Base-by-base conservation (phyloP, 2,888 invertebrate genomes). In the Apantesis nais region DNA sequence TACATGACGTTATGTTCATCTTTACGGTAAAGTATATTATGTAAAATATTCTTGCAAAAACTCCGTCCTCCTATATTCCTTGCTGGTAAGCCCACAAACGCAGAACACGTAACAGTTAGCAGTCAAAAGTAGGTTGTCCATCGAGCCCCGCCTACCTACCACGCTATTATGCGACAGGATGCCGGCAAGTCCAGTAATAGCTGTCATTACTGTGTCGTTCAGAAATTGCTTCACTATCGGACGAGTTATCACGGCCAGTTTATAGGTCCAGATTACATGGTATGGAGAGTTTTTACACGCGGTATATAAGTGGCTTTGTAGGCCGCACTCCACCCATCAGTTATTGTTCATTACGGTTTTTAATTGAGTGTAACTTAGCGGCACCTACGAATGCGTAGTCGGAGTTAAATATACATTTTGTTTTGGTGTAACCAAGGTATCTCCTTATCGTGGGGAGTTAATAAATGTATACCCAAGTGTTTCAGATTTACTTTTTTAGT, bases 191-290 rank as follows among this genome's bases (percentile, higher is more conserved):
- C 86, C 82, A 82, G 85, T 94, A 95, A 95, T 95, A 93, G 93
- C 89, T 95, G 93, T 95, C 94, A 95, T 95, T 95, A 95, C 87
- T 86, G 89, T 90, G 93, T 92, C 93, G 93, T 90, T 89, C 92
- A 91, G 93, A 94, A 95, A 95, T 95, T 94, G 93, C 93, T 92
- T 89, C 85, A 91, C 93, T 94, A 94, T 94, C 94, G 92, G 90
- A 90, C 83, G 91, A 92, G 90, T 89, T 93, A 95, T 94, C 94
- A 92, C 86, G 89, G 82, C 73, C 80, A 83, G 83, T 94, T 94
- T 94, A 93, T 94, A 93, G 93, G 91, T 88, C 84, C 88, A 93
- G 94, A 94, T 94, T 94, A 94, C 91, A 94, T 88, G 91, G 89
- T 89, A 84, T 84, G 78, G 82, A 82, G 78, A 80, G 73, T 82